phyloP scores from a whole-genome alignment of 1,140 invertebrate species.

The Neodiprion lecontei region DNA sequence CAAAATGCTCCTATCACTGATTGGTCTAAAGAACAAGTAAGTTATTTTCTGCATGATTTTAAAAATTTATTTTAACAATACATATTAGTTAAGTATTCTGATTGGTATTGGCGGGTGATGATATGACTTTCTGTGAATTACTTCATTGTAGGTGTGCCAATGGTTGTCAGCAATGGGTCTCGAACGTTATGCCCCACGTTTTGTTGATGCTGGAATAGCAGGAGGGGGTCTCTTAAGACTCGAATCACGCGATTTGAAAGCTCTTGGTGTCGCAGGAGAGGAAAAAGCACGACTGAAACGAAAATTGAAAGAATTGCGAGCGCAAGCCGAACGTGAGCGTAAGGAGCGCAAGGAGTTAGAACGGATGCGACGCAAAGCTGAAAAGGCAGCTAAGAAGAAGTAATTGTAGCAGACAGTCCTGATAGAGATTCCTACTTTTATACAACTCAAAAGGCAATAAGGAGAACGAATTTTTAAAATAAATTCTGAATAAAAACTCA shows the following conservation, averaged over 20 bases:
- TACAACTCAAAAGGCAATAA: not conserved
- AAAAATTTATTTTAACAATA: constrained; percentile 16
- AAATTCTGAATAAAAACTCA: not conserved
- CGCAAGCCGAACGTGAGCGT: constrained; percentile 80
- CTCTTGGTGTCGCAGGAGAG: constrained; percentile 78
- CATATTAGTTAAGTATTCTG: constrained; percentile 27
- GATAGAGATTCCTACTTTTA: not conserved
- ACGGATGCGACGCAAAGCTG: constrained; percentile 78
- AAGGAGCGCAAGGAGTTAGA: constrained; percentile 82
- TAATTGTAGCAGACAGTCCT: constrained; percentile 32
- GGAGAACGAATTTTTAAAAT: not conserved
- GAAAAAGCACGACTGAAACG: constrained; percentile 86
- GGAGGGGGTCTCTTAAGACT: constrained; percentile 82
- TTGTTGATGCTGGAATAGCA: constrained; percentile 84
- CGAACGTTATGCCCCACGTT: constrained; percentile 83
- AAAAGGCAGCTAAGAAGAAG: constrained; percentile 78
- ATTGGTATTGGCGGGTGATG: not conserved
- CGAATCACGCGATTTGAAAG: constrained; percentile 88
- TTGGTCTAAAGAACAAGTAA: constrained; percentile 88
- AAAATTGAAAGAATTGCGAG: constrained; percentile 85
- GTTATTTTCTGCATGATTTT: constrained; percentile 26
- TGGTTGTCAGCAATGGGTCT: constrained; percentile 84
- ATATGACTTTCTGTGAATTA: constrained; percentile 23
- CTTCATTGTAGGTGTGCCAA: constrained; percentile 76
- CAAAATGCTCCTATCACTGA: constrained; percentile 76